Base-by-base conservation (phyloP, 2,113 vertebrate genomes). In the Peromyscus californicus region DNA sequence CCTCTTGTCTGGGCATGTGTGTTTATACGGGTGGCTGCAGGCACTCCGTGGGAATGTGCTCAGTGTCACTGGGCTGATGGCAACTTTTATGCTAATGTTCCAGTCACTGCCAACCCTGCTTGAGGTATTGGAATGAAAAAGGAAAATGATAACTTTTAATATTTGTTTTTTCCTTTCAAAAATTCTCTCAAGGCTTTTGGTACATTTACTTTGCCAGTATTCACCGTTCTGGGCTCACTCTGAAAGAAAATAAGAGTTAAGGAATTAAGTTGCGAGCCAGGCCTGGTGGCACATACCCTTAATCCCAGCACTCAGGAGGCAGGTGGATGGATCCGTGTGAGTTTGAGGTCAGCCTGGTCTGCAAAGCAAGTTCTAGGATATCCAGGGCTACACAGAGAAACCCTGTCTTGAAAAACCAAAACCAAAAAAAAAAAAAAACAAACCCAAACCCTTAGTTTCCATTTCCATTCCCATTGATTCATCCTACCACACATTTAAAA, bases 391-490 rank as follows among this genome's bases (percentile, higher is more conserved):
- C 33, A 82, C 51, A n/a, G 33, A n/a, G 78, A 80, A 36, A 57
- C 51, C 24, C 26, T 33, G 19, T 36, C 19, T 80, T 57, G 51
- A 33, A n/a, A 79, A 51, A 42, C n/a, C 29, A 31, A 78, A 48
- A 45, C 11, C 13, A 48, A 48, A 1, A 13, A 17, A 19, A 31
- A 3, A 9, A 51, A 51, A 1, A 51, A 51, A 51, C 51, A 51
- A 51, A 48, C 24, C 15, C 22, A 74, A 74, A 10, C 70, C 22
- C 4, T 9, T 82, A 48, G 61, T 36, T 24, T 97, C 96, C 29
- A 42, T 96, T 98, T 97, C 95, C 74, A 15, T 29, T 70, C 54
- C n/a, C 61, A 21, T 39, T 79, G 88, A 59, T 90, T 96, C 82
- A 76, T 65, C 85, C 92, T 69, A 70, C 42, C 4, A 39, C 22